Percentiles rank a stretch among this genome's conserved stretches.
These are phyloP conservation scores for Taeniopygia guttata DNA, from an alignment of 2,797 vertebrate genomes.

Conservation along the genomic window DNA sequence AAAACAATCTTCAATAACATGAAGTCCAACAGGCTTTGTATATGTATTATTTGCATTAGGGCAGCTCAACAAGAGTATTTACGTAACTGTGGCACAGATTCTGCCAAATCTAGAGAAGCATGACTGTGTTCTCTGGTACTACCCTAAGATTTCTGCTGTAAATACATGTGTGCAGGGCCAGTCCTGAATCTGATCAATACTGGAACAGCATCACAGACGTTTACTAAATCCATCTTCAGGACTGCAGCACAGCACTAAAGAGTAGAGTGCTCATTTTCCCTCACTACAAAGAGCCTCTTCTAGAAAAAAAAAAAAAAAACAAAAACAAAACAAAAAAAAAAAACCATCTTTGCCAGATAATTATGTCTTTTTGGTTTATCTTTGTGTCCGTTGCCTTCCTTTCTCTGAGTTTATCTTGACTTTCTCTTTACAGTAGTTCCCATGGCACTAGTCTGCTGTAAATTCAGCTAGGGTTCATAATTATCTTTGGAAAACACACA, in stretches of 20 bases:
- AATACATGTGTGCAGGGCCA: not conserved
- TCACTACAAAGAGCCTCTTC: not conserved
- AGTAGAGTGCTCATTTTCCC: not conserved
- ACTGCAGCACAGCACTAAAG: not conserved
- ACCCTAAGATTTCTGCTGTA: not conserved
- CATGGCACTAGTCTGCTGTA: not conserved
- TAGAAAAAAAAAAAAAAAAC: not conserved
- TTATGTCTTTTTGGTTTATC: conserved; percentile 24
- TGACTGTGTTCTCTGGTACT: not conserved
- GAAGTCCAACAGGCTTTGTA: not conserved
- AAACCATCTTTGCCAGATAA: not conserved
- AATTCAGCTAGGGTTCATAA: not conserved
- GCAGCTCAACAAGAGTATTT: not conserved
- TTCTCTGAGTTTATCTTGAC: conserved; percentile 42
- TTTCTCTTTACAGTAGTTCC: conserved; percentile 27
- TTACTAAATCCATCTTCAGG: not conserved
- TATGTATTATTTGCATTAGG: not conserved
- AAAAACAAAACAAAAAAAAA: no score
- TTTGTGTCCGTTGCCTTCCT: conserved; percentile 13
- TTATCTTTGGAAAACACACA: conserved; percentile 53
- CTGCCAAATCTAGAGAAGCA: not conserved
- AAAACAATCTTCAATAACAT: not conserved
- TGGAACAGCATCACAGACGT: not conserved
- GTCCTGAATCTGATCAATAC: not conserved
- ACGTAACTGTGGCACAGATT: not conserved